Percentiles rank a stretch among this genome's conserved stretches.
Evolutionary conservation across 2,888 invertebrate genomes (phyloP).

Genomic region (Aporophyla lueneburgensis): DNA sequence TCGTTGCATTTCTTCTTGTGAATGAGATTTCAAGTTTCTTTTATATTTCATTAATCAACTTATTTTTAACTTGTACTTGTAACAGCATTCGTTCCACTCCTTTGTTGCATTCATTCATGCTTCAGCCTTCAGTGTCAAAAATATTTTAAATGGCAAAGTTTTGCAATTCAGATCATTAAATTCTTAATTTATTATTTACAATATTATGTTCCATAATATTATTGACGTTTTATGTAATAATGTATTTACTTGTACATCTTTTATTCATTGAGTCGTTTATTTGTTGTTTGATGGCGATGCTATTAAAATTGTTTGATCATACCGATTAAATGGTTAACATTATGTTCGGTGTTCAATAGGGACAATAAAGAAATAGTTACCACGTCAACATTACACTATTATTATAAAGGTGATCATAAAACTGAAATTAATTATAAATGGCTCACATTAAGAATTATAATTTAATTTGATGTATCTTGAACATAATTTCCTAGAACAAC

Average conservation of each 20-base stretch:
- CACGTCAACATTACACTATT: slow-evolving; percentile 10
- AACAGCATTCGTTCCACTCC: slow-evolving; percentile 20
- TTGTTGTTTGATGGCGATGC: slow-evolving; percentile 48
- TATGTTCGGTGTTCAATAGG: slow-evolving; percentile 16
- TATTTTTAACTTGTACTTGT: slow-evolving; percentile 21
- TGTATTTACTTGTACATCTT: slow-evolving; percentile 29
- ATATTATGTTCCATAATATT: slow-evolving; percentile 34
- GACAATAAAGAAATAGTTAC: slow-evolving; percentile 7
- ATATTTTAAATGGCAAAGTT: slow-evolving; percentile 37
- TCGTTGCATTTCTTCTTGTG: slow-evolving; percentile 33
- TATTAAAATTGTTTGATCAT: slow-evolving; percentile 44
- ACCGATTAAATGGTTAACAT: slow-evolving; percentile 34
- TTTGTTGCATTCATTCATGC: slow-evolving; percentile 53
- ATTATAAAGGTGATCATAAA: slow-evolving; percentile 27
- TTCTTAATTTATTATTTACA: slow-evolving; percentile 44
- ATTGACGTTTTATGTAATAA: slow-evolving; percentile 36
- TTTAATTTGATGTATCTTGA: slow-evolving; percentile 17
- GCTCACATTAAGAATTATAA: not conserved
- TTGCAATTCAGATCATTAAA: slow-evolving; percentile 43
- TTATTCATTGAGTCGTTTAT: slow-evolving; percentile 53
- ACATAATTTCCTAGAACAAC: slow-evolving; percentile 31
- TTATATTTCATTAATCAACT: slow-evolving; percentile 15
- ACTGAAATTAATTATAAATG: slow-evolving; percentile 19
- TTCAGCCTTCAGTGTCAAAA: slow-evolving; percentile 43
- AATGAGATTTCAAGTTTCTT: slow-evolving; percentile 25